These are phyloP conservation scores for Achlya flavicornis DNA, from an alignment of 2,888 invertebrate genomes.

Conservation along the genomic window DNA sequence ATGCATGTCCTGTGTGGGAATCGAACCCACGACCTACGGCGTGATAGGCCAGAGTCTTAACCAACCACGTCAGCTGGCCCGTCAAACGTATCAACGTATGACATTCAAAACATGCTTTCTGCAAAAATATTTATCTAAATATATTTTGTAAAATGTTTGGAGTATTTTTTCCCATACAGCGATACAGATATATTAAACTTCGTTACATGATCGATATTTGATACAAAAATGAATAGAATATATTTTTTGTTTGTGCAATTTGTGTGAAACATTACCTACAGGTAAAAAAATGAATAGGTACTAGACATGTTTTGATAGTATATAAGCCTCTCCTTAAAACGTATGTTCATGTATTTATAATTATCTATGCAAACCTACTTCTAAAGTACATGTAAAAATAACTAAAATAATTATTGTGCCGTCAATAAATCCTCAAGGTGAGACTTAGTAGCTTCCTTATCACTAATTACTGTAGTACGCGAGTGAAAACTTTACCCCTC, in stretches of 20 bases:
- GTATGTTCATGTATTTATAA: too few species aligned
- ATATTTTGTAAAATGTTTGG: not conserved
- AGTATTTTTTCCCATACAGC: not conserved
- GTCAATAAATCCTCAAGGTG: not conserved
- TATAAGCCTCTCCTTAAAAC: too few species aligned
- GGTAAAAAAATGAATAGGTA: too few species aligned
- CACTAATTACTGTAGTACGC: slow-evolving; percentile 45
- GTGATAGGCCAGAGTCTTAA: too few species aligned
- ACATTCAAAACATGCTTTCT: not conserved
- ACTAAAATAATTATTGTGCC: not conserved
- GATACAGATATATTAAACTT: not conserved
- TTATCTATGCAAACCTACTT: too few species aligned
- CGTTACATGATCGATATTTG: not conserved
- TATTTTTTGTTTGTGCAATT: not conserved
- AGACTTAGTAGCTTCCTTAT: slow-evolving; percentile 34
- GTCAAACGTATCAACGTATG: too few species aligned
- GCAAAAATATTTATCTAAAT: not conserved
- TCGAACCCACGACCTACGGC: too few species aligned
- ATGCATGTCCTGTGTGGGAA: too few species aligned
- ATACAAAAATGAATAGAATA: not conserved
- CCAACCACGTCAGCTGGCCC: too few species aligned
- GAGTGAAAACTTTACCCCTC: slow-evolving; percentile 38
- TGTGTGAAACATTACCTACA: not conserved
- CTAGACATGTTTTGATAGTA: too few species aligned
- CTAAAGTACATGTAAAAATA: not conserved